Percentiles rank a stretch among this genome's conserved stretches.
phyloP scores from a whole-genome alignment of 2,113 vertebrate species.

The Sebastes fasciatus region DNA sequence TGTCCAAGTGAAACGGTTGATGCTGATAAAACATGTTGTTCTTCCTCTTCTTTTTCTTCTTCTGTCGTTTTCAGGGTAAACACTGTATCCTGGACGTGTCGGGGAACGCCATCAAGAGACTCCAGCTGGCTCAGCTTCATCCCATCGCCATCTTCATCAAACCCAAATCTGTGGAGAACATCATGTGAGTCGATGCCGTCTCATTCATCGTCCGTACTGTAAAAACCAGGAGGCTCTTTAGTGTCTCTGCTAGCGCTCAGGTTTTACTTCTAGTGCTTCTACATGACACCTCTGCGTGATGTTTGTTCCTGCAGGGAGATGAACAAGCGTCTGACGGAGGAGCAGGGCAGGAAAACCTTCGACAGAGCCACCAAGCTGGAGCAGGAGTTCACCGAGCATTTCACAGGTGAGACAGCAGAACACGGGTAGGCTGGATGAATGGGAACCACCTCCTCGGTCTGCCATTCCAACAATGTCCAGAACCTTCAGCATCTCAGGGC shows the following conservation, averaged over 20 bases:
- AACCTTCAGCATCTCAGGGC: too few relatives aligned
- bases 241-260: too few relatives aligned
- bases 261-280: too few relatives aligned
- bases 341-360: constrained; percentile 95
- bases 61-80: constrained; percentile 88
- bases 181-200: constrained; percentile 89
- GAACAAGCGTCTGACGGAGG: constrained; percentile 97
- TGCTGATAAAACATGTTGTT: too few relatives aligned
- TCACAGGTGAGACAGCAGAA: constrained; percentile 88
- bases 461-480: too few relatives aligned
- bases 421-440: too few relatives aligned
- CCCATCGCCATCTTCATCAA: constrained; percentile 98
- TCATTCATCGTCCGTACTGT: too few relatives aligned
- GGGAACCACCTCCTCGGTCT: too few relatives aligned
- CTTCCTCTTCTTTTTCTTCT: not conserved
- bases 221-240: too few relatives aligned
- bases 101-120: constrained; percentile 98
- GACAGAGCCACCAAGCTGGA: constrained; percentile 97
- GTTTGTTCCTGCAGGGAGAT: constrained; percentile 89
- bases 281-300: not conserved
- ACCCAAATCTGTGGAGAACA: constrained; percentile 97
- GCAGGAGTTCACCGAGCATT: constrained; percentile 98
- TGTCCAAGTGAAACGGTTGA: too few relatives aligned
- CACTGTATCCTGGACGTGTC: constrained; percentile 99
- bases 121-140: constrained; percentile 94